A percentile compares a stretch with the other conserved stretches of the same genome.
These are phyloP conservation scores for Sinopyrophorus schimmeli DNA, from an alignment of 2,888 invertebrate species.

Conservation along the genomic window DNA sequence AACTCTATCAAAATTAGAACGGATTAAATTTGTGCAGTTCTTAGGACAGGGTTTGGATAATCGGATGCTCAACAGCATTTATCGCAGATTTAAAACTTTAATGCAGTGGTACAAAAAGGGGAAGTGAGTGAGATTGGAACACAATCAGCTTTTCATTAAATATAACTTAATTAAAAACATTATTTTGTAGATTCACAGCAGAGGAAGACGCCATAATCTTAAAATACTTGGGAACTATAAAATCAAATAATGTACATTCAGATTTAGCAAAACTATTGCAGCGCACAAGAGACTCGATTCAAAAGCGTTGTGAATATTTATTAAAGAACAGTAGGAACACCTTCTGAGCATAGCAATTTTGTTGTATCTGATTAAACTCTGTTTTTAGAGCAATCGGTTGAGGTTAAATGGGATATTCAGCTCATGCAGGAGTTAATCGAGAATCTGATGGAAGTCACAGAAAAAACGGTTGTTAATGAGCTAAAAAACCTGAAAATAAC, in stretches of 20 bases:
- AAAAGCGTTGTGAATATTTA: conserved; percentile 6
- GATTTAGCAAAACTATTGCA: conserved; percentile 4
- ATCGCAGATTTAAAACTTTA: conserved; percentile 6
- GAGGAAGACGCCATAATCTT: conserved; percentile 11
- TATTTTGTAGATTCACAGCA: conserved; percentile 9
- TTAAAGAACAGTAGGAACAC: not conserved
- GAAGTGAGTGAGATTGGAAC: conserved; percentile 15
- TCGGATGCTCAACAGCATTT: conserved; percentile 11
- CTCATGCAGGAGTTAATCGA: conserved; percentile 1
- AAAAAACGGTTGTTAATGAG: not conserved
- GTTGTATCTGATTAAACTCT: too few relatives aligned
- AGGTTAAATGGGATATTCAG: not conserved
- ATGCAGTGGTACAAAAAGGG: conserved; percentile 1
- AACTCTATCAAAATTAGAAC: too few relatives aligned
- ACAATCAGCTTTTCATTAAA: not conserved
- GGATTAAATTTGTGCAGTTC: conserved; percentile 13
- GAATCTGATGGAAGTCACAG: conserved; percentile 7
- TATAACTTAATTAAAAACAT: too few relatives aligned
- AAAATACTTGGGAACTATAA: conserved; percentile 2
- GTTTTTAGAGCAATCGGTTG: too few relatives aligned
- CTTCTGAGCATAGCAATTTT: too few relatives aligned
- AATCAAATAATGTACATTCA: not conserved
- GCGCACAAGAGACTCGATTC: conserved; percentile 5
- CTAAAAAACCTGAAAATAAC: conserved; percentile 1
- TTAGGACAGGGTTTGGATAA: conserved; percentile 6